Evolutionary conservation across 2,797 vertebrate genomes (phyloP).

Genomic region (Pteropus rufus): DNA sequence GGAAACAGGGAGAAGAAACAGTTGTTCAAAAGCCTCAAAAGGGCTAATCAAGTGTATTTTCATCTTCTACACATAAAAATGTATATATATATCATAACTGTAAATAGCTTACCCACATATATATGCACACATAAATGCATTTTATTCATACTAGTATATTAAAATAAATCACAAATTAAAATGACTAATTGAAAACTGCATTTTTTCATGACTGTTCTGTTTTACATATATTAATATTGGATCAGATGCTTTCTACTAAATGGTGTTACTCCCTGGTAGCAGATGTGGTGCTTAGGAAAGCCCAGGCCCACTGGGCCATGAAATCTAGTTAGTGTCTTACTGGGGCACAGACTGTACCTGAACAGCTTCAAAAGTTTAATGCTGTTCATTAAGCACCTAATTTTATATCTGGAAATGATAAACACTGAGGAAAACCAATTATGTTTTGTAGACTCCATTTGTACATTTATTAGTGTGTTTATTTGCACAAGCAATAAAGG

Average conservation of each 20-base stretch:
- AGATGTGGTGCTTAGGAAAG: background rate
- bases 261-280: background rate
- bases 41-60: slow-evolving; percentile 48
- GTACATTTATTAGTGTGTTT: background rate
- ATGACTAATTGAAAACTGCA: background rate
- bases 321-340: background rate
- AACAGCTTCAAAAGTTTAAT: background rate
- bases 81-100: background rate
- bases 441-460: slow-evolving; percentile 1
- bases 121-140: slow-evolving; percentile 23
- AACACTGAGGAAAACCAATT: background rate
- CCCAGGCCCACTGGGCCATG: background rate
- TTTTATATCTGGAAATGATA: background rate
- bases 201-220: slow-evolving; percentile 11
- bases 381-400: background rate
- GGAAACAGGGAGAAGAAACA: slow-evolving; percentile 27
- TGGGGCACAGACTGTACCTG: background rate
- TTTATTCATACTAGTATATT: slow-evolving; percentile 38
- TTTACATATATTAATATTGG: background rate
- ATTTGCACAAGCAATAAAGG: slow-evolving; percentile 1
- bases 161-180: slow-evolving; percentile 41
- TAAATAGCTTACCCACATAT: slow-evolving; percentile 46
- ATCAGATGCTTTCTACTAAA: background rate
- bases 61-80: slow-evolving; percentile 65
- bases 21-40: slow-evolving; percentile 47